Evolutionary conservation across 2,113 vertebrate species (phyloP).

Genomic region (Hucho hucho): DNA sequence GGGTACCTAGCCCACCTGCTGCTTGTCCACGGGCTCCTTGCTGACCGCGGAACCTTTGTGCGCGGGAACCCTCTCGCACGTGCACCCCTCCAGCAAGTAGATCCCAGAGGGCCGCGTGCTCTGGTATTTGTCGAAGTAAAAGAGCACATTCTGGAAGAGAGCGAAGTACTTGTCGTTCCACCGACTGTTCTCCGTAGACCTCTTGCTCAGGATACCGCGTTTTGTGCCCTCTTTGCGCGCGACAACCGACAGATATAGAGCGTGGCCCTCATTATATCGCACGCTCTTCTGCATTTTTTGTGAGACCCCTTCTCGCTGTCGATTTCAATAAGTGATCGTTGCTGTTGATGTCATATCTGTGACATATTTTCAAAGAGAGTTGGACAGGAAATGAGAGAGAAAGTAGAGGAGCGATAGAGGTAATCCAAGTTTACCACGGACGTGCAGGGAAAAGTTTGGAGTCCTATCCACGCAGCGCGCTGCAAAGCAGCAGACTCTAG

Average conservation of each 20-base stretch:
- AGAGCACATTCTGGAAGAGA: conserved; percentile 92
- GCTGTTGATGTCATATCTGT: conserved; percentile 25
- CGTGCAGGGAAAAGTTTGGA: conserved; percentile 50
- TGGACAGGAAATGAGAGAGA: neutral
- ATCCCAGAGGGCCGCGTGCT: conserved; percentile 88
- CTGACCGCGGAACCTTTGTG: conserved; percentile 74
- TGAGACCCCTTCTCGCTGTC: neutral
- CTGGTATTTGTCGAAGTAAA: conserved; percentile 94
- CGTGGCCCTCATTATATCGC: conserved; percentile 94
- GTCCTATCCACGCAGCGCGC: conserved; percentile 18
- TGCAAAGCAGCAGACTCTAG: conserved; percentile 1
- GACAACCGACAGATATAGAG: conserved; percentile 83
- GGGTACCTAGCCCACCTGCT: conserved; percentile 71
- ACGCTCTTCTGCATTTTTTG: conserved; percentile 92
- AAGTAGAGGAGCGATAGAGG: conserved; percentile 22
- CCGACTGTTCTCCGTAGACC: conserved; percentile 87
- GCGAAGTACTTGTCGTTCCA: conserved; percentile 96
- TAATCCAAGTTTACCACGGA: conserved; percentile 55
- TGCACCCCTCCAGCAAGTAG: conserved; percentile 93
- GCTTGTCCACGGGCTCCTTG: conserved; percentile 85
- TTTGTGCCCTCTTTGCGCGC: conserved; percentile 91
- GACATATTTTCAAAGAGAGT: neutral
- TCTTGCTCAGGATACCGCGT: conserved; percentile 89
- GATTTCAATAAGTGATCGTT: conserved; percentile 24
- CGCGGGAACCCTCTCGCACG: conserved; percentile 84